Base-by-base conservation (phyloP, 2,797 vertebrate genomes). In the Sebastes steindachneri region DNA sequence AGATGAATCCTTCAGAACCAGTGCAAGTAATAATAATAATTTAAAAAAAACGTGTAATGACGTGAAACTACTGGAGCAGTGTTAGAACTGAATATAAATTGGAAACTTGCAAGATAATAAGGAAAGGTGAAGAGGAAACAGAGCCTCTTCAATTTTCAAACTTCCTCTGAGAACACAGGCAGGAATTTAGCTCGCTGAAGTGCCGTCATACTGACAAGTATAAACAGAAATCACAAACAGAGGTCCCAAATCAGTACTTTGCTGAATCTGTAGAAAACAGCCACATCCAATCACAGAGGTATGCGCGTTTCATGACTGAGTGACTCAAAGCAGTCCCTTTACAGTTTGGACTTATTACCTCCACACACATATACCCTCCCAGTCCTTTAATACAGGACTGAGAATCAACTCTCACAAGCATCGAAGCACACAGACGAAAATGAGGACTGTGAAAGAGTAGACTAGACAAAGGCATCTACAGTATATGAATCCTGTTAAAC, bases 41-140 rank as follows among this genome's bases (percentile, higher is more conserved):
- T 14, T 11, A 31, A 10, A 19, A 31, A 69, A 64, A 48, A 26
- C 33, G 17, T 9, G 29, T 2, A 48, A 4, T 77, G 25, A 58
- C 2, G 8, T 31, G 21, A 51, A 76, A 41, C 11, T 31, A 7
- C 4, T 19, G 45, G 31, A 83, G 28, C 45, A 17, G 26, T 23
- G 15, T 79, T 57, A 53, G 60, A 57, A 73, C 11, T 29, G n/a
- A 73, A 67, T 66, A 33, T 48, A 41, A 80, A 58, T 60, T 41
- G 1, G 35, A 62, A 68, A 73, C 31, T 54, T 33, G 15, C 1
- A 5, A 23, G 21, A 68, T 57, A 67, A 73, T 29, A 48, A 31
- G 15, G 17, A 66, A 73, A 82, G 23, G 15, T 63, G 26, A 5
- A 31, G 54, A 15, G 19, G 23, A 63, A 53, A 41, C 7, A 15